These are phyloP conservation scores for Penaeus vannamei DNA, from an alignment of 1,140 invertebrate genomes.

Conservation along the genomic window DNA sequence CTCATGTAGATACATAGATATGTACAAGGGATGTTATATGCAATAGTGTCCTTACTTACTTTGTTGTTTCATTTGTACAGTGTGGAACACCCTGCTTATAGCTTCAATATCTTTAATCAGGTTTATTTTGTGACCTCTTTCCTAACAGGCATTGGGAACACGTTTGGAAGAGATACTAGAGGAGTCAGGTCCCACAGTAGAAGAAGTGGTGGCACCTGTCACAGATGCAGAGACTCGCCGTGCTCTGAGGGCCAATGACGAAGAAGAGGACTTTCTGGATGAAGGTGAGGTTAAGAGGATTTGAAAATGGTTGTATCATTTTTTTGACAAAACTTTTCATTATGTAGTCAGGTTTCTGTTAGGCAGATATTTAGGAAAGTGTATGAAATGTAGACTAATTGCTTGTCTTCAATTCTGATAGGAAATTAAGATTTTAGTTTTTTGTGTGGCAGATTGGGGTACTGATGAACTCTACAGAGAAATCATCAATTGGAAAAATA, in stretches of 20 bases:
- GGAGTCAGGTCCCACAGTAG: conserved; percentile 70
- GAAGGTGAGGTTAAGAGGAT: conserved; percentile 79
- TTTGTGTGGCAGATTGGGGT: too few relatives aligned
- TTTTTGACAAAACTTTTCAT: background rate
- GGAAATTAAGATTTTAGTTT: too few relatives aligned
- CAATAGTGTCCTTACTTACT: too few relatives aligned
- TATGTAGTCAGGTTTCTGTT: too few relatives aligned
- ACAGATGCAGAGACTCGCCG: conserved; percentile 88
- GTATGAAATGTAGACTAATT: too few relatives aligned
- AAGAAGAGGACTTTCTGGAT: conserved; percentile 98
- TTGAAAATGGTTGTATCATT: background rate
- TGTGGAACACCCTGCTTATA: background rate
- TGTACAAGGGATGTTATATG: too few relatives aligned
- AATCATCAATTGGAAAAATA: too few relatives aligned
- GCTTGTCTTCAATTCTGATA: too few relatives aligned
- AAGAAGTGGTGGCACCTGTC: conserved; percentile 78
- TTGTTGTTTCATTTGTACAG: too few relatives aligned
- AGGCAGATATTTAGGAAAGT: too few relatives aligned
- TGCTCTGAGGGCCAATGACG: conserved; percentile 90
- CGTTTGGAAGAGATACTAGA: conserved; percentile 82
- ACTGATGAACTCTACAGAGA: too few relatives aligned
- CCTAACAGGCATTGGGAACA: conserved; percentile 82
- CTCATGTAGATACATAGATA: too few relatives aligned
- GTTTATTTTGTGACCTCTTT: conserved; percentile 53
- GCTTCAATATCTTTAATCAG: background rate